A percentile compares a stretch with the other conserved stretches of the same genome.
Conservation (phyloP, 2,113 vertebrate genomes). For the Brevimyrus niger region DNA sequence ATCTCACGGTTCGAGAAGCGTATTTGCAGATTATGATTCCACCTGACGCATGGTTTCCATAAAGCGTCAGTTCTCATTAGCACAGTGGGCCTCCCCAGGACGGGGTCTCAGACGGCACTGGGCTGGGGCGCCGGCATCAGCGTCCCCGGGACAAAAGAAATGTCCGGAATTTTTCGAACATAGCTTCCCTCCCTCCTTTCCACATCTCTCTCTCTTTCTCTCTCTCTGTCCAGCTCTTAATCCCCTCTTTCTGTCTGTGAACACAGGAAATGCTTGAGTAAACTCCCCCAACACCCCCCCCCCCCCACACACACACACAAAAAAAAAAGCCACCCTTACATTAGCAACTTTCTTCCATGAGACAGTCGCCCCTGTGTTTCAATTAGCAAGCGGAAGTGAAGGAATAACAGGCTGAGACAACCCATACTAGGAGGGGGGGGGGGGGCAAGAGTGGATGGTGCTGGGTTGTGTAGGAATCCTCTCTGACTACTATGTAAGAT, state of each 20-base stretch:
- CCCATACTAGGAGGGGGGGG: background rate
- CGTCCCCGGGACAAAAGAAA: conserved; percentile 26
- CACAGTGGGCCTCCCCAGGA: conserved; percentile 11
- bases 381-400: conserved; percentile 33
- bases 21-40: background rate
- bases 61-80: conserved; percentile 38
- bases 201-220: background rate
- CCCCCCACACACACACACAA: too few relatives aligned
- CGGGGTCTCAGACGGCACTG: background rate
- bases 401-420: conserved; percentile 22
- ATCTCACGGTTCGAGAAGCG: background rate
- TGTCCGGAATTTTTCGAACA: conserved; percentile 16
- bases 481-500: conserved; percentile 23
- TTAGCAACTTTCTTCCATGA: conserved; percentile 22
- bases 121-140: background rate
- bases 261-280: conserved; percentile 34
- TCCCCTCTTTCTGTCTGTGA: conserved; percentile 31
- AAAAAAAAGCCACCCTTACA: conserved; percentile 15
- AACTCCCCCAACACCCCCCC: background rate
- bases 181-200: background rate
- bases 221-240: conserved; percentile 25
- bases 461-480: background rate
- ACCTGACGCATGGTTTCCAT: conserved; percentile 49
- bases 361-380: conserved; percentile 29
- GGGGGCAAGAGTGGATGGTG: background rate